A percentile compares a stretch with the other conserved stretches of the same genome.
phyloP scores from a whole-genome alignment of 2,888 invertebrate genomes.

The Ormyrus labotus region DNA sequence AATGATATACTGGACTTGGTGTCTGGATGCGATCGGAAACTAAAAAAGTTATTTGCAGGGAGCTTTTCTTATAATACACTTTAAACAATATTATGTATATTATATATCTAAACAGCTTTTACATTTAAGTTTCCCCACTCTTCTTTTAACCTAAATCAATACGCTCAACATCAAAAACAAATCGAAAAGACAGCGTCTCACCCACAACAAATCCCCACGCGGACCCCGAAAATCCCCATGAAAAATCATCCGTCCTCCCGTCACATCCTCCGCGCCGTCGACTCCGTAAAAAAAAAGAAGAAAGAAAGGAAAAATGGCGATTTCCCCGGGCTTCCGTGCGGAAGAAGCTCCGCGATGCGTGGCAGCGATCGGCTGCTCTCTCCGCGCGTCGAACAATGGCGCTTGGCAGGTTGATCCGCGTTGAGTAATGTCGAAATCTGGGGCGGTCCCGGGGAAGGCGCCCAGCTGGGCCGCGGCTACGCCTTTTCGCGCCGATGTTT shows the following conservation, averaged over 20 bases:
- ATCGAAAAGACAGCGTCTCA: no score
- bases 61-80: no score
- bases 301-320: not conserved
- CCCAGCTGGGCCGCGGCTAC: slow-evolving; percentile 67
- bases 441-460: slow-evolving; percentile 71
- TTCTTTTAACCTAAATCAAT: no score
- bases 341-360: not conserved
- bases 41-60: no score
- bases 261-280: not conserved
- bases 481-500: not conserved
- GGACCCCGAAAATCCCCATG: slow-evolving; percentile 18
- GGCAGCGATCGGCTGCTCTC: slow-evolving; percentile 4
- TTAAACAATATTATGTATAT: no score
- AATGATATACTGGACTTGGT: no score
- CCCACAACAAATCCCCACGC: no score
- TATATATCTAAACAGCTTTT: no score
- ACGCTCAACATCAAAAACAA: no score
- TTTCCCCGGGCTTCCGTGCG: not conserved
- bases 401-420: slow-evolving; percentile 74
- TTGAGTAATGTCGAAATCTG: slow-evolving; percentile 76
- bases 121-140: no score
- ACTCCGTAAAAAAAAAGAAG: not conserved
- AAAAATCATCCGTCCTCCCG: slow-evolving; percentile 17
- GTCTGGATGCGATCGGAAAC: no score
- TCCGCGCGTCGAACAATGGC: slow-evolving; percentile 22